These are phyloP conservation scores for Drosophila auraria DNA, from an alignment of 1,140 invertebrate genomes.

Conservation along the genomic window DNA sequence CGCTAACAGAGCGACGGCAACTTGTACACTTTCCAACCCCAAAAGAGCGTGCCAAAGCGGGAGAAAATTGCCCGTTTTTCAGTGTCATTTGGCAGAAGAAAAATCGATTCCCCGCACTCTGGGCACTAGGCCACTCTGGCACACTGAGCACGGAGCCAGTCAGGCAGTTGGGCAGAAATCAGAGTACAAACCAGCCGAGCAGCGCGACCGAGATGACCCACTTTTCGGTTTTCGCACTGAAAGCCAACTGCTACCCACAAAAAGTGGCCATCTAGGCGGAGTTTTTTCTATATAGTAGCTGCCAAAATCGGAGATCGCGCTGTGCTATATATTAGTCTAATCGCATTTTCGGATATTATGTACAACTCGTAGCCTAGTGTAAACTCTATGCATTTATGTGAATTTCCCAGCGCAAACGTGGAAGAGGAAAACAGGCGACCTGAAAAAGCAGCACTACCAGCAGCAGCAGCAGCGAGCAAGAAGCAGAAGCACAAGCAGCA, in stretches of 20 bases:
- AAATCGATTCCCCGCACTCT: constrained; percentile 75
- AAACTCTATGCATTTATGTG: constrained; percentile 82
- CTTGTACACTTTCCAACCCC: constrained; percentile 68
- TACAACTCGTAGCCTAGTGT: constrained; percentile 76
- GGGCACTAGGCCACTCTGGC: constrained; percentile 67
- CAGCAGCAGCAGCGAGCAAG: constrained; percentile 53
- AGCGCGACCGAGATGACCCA: constrained; percentile 84
- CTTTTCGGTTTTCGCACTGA: constrained; percentile 84
- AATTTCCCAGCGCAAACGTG: constrained; percentile 73
- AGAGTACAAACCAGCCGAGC: constrained; percentile 80
- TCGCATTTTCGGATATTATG: constrained; percentile 68
- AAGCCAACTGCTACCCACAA: constrained; percentile 70
- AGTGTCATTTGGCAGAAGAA: constrained; percentile 79
- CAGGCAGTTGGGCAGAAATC: constrained; percentile 75
- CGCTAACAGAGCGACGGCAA: constrained; percentile 14
- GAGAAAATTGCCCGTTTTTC: constrained; percentile 78
- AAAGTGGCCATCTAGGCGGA: constrained; percentile 53
- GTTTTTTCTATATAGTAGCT: constrained; percentile 72
- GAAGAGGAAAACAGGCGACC: constrained; percentile 71
- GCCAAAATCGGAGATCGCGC: constrained; percentile 27
- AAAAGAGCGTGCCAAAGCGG: constrained; percentile 18
- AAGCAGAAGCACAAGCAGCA: constrained; percentile 61
- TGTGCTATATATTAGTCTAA: constrained; percentile 17
- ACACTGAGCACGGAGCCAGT: constrained; percentile 26
- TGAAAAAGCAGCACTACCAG: constrained; percentile 63